Evolutionary conservation across 2,797 vertebrate genomes (phyloP).

Genomic region (Gorsachius magnificus): DNA sequence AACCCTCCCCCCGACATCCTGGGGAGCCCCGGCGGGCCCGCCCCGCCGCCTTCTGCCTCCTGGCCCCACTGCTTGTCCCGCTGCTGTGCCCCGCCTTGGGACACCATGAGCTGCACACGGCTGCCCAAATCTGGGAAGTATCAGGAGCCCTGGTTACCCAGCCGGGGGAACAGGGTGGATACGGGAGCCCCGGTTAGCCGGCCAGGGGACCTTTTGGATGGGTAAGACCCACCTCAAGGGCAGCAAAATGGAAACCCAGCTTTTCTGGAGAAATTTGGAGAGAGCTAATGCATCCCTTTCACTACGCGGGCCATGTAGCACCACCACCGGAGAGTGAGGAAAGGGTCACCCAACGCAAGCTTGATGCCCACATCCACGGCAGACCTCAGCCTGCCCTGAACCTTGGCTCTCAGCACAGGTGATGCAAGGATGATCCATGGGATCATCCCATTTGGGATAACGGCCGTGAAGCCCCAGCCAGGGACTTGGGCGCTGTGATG

Average conservation of each 20-base stretch:
- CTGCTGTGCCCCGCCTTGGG: too few relatives aligned
- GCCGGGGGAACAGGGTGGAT: too few relatives aligned
- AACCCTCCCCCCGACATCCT: too few relatives aligned
- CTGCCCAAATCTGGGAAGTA: background rate
- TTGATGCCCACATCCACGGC: background rate
- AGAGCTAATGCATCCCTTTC: too few relatives aligned
- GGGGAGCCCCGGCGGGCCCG: background rate
- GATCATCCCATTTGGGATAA: background rate
- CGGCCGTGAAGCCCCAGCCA: background rate
- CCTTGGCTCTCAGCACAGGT: background rate
- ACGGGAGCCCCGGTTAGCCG: background rate
- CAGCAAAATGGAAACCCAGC: background rate
- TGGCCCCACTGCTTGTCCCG: too few relatives aligned
- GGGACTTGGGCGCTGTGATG: too few relatives aligned
- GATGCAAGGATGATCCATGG: rapidly evolving
- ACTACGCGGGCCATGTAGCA: rapidly evolving
- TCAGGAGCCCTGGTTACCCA: background rate
- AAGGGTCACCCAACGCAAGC: background rate
- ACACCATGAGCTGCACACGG: background rate
- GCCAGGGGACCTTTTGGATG: background rate
- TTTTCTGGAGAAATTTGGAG: background rate
- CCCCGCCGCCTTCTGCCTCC: background rate
- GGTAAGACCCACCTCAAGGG: background rate
- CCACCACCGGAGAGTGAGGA: rapidly evolving
- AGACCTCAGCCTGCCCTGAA: background rate